Conservation (phyloP, 2,888 invertebrate species). For the Drosophila anomalata region DNA sequence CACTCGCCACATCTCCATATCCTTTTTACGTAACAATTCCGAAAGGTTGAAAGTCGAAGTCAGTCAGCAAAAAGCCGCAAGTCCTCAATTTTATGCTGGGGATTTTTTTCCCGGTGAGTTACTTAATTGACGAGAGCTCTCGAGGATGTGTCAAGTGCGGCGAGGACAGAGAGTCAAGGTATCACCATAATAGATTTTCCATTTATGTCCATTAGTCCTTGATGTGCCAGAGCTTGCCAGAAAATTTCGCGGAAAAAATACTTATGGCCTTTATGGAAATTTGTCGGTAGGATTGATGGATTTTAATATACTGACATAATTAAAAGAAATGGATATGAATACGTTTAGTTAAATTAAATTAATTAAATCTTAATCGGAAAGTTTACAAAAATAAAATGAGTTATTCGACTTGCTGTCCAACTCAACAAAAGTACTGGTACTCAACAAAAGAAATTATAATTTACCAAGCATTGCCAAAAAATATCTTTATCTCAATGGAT, state of each 20-base stretch:
- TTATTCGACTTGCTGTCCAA: no score
- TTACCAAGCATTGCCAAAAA: no score
- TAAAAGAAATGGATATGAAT: background rate
- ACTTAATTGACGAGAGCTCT: slow-evolving; percentile 66
- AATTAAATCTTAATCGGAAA: no score
- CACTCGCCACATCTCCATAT: slow-evolving; percentile 34
- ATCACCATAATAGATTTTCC: slow-evolving; percentile 71
- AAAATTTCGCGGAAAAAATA: background rate
- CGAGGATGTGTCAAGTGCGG: slow-evolving; percentile 49
- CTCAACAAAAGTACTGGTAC: no score
- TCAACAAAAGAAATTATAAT: no score
- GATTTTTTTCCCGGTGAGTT: slow-evolving; percentile 7
- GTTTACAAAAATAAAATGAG: no score
- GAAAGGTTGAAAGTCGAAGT: slow-evolving; percentile 71
- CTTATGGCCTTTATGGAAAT: slow-evolving; percentile 12
- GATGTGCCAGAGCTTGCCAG: background rate
- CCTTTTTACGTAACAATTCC: slow-evolving; percentile 40
- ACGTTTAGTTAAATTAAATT: background rate
- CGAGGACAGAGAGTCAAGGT: slow-evolving; percentile 13
- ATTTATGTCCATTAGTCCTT: slow-evolving; percentile 70
- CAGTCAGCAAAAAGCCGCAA: slow-evolving; percentile 29
- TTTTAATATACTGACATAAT: slow-evolving; percentile 1
- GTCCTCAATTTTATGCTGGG: slow-evolving; percentile 11
- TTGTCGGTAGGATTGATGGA: slow-evolving; percentile 11
- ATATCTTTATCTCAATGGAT: no score